These are phyloP conservation scores for Zaprionus ghesquierei DNA, from an alignment of 1,140 invertebrate species.

Conservation along the genomic window DNA sequence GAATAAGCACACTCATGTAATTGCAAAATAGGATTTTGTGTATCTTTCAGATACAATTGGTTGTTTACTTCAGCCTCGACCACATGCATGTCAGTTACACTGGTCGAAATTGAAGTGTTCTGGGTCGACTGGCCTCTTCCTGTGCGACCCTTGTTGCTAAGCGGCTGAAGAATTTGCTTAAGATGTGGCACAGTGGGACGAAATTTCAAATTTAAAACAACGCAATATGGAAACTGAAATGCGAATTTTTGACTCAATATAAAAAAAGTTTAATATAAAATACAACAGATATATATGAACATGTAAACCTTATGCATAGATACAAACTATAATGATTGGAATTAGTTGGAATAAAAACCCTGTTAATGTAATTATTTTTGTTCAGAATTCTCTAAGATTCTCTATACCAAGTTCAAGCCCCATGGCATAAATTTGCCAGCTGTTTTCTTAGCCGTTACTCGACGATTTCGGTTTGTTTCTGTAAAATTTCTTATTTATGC, in stretches of 20 bases:
- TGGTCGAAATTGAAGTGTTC: not conserved
- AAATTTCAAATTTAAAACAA: not conserved
- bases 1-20: constrained; percentile 13
- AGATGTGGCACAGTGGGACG: not conserved
- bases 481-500: constrained; percentile 41
- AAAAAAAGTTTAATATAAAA: too few species aligned
- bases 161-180: not conserved
- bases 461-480: constrained; percentile 31
- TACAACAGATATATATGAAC: too few species aligned
- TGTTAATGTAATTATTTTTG: too few species aligned
- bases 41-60: constrained; percentile 22
- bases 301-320: too few species aligned
- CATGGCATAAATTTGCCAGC: not conserved
- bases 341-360: too few species aligned
- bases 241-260: too few species aligned
- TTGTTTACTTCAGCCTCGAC: constrained; percentile 10
- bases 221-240: too few species aligned
- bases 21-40: constrained; percentile 20
- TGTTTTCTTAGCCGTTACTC: not conserved
- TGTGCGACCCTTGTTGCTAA: constrained; percentile 13
- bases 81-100: constrained; percentile 38
- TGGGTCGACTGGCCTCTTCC: not conserved
- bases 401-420: not conserved
- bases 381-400: too few species aligned
- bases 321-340: too few species aligned